These are phyloP conservation scores for Pelusios castaneus DNA, from an alignment of 2,113 vertebrate genomes.

Conservation along the genomic window DNA sequence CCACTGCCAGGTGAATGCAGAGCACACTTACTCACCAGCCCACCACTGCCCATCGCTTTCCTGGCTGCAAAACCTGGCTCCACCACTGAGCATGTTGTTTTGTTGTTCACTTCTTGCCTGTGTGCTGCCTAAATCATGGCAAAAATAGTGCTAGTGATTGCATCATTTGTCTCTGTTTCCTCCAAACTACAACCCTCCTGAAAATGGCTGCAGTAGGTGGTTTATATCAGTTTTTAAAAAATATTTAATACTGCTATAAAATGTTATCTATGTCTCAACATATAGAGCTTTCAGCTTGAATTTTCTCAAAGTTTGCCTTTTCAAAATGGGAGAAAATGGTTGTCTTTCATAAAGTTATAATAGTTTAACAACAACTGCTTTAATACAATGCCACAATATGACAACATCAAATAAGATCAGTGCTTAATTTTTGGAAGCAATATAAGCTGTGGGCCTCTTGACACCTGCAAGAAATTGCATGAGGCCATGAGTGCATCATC, in stretches of 20 bases:
- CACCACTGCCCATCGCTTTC: not conserved
- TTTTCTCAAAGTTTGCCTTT: not conserved
- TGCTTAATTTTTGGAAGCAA: not conserved
- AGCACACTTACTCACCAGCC: not conserved
- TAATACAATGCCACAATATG: not conserved
- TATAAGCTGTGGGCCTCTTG: not conserved
- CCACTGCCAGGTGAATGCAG: not conserved
- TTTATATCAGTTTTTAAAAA: not conserved
- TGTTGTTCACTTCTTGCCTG: not conserved
- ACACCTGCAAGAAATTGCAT: not conserved
- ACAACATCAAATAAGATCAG: not conserved
- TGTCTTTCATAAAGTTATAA: not conserved
- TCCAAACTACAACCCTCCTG: not conserved
- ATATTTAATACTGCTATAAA: not conserved
- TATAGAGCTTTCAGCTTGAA: not conserved
- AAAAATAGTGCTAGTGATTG: not conserved
- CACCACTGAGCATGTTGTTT: not conserved
- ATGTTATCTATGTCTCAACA: not conserved
- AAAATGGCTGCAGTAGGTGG: not conserved
- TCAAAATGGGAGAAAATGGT: rapidly evolving
- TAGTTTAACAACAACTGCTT: not conserved
- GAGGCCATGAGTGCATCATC: not conserved
- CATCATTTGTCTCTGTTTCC: not conserved
- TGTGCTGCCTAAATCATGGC: not conserved
- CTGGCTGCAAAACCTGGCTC: not conserved